These are phyloP conservation scores for Brachionus calyciflorus DNA, from an alignment of 1,140 invertebrate species.

Conservation along the genomic window DNA sequence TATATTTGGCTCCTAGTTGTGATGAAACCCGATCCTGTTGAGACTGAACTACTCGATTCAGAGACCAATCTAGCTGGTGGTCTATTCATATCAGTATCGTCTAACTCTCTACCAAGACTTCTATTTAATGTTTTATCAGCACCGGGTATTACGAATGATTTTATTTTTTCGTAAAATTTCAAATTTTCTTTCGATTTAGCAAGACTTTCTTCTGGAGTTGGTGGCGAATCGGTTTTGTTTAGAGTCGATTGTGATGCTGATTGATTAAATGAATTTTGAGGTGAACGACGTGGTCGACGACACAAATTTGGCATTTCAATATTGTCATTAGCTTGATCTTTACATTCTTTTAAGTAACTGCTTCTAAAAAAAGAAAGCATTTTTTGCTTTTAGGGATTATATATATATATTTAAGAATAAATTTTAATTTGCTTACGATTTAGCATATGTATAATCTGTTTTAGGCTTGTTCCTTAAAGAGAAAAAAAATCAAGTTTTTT, in stretches of 20 bases:
- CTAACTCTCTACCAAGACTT: no score
- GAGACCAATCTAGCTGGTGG: no score
- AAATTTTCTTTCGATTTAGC: background rate
- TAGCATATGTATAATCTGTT: constrained; percentile 46
- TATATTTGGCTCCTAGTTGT: no score
- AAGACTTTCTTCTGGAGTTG: background rate
- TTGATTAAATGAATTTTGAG: constrained; percentile 24
- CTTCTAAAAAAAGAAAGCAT: constrained; percentile 3
- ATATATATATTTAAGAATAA: background rate
- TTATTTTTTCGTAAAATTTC: no score
- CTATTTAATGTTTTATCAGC: no score
- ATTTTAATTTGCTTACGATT: constrained; percentile 7
- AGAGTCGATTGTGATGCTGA: background rate
- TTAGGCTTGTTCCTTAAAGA: background rate
- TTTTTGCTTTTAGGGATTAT: background rate
- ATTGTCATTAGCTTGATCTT: constrained; percentile 23
- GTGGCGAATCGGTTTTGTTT: background rate
- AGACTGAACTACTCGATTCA: no score
- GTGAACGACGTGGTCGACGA: constrained; percentile 12
- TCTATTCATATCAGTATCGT: no score
- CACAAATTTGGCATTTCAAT: constrained; percentile 43
- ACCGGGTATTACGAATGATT: no score
- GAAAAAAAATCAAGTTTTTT: no score
- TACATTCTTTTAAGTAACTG: constrained; percentile 43
- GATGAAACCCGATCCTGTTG: no score